Percentiles rank a stretch among this genome's conserved stretches.
phyloP scores from a whole-genome alignment of 1,140 invertebrate genomes.

The Philopotamus ludificatus region DNA sequence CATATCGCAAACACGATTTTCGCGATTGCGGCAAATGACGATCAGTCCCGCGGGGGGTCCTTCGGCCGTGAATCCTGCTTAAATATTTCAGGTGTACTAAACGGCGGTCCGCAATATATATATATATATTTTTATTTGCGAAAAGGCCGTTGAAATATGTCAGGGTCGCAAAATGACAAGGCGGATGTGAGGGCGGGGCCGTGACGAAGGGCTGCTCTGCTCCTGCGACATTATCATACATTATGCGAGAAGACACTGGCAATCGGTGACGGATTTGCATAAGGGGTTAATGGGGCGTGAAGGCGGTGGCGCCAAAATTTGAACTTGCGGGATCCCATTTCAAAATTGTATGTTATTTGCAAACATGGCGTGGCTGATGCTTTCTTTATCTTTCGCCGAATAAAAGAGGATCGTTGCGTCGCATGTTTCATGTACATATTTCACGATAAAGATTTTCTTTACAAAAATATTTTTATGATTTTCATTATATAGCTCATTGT shows the following conservation, averaged over 20 bases:
- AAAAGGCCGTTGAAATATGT: not conserved
- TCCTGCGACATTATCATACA: no score
- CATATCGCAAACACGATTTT: not conserved
- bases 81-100: not conserved
- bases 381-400: no score
- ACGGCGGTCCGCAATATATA: no score
- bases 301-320: not conserved
- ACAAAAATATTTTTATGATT: no score
- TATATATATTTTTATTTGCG: no score
- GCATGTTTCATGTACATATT: no score
- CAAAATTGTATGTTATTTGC: no score
- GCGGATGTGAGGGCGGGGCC: not conserved
- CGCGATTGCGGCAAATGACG: not conserved
- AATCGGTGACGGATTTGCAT: not conserved
- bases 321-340: not conserved
- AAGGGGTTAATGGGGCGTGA: not conserved
- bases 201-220: not conserved
- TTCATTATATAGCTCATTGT: no score
- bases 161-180: not conserved
- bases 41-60: not conserved
- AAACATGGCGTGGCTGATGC: no score
- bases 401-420: no score
- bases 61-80: not conserved
- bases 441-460: no score
- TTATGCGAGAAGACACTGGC: not conserved